phyloP scores from a whole-genome alignment of 2,888 invertebrate genomes.

The Polyommatus icarus region DNA sequence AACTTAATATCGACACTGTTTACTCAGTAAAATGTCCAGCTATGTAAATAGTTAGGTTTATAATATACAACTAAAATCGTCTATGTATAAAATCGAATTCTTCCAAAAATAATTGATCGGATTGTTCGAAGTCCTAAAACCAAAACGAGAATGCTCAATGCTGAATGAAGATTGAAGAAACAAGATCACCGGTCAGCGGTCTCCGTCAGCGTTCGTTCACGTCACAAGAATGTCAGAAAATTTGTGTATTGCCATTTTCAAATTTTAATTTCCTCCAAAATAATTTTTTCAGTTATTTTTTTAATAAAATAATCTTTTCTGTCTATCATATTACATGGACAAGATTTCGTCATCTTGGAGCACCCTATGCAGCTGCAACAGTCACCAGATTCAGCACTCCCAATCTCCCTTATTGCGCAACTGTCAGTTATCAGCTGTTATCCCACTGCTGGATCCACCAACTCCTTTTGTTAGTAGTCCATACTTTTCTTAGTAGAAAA shows the following conservation, averaged over 20 bases:
- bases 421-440: too few species aligned
- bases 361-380: too few species aligned
- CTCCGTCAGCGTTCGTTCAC: background rate
- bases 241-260: background rate
- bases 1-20: background rate
- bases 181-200: background rate
- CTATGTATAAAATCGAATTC: conserved; percentile 43
- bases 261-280: background rate
- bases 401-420: too few species aligned
- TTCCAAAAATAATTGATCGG: conserved; percentile 60
- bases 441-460: too few species aligned
- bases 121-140: conserved; percentile 40
- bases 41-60: background rate
- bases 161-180: too few species aligned
- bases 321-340: too few species aligned
- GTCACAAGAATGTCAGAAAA: background rate
- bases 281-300: too few species aligned
- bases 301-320: too few species aligned
- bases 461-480: too few species aligned
- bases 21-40: background rate
- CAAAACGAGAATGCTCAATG: background rate
- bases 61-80: conserved; percentile 24
- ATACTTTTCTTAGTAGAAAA: too few species aligned
- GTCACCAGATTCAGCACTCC: too few species aligned
- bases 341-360: too few species aligned